Evolutionary conservation across 2,888 invertebrate genomes (phyloP), one percentile per base, ranked within the genome.

Genomic region (Ganaspis brasiliensis): DNA sequence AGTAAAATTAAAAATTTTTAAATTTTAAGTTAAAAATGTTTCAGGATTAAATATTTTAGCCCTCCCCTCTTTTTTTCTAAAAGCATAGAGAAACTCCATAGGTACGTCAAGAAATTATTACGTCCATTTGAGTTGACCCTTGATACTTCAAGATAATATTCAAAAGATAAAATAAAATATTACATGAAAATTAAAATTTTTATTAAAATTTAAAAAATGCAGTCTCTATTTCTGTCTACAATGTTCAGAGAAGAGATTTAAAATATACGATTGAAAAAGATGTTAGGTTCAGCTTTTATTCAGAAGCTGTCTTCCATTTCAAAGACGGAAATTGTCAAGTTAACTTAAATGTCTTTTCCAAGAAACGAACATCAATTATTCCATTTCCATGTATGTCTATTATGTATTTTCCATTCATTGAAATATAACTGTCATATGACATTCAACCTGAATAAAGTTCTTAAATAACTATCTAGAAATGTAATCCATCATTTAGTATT

Each of bases 261-360:
- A 21, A 37, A 12, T 63, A 19, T 40, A 37, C 5, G 35, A 40
- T 21, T 63, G 4, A 40, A 6, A 19, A 40, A 26, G 31, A 61
- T 35, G 19, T 37, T 4, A 37, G 9, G 2, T 21, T 56, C 9
- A n/a, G 40, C 21, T 24, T 37, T 63, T 40, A 63, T 19, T 71
- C 59, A 71, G 67, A 56, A 75, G 16, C 40, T 35, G 31, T 57
- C n/a, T 55, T 24, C 40, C 16, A 71, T 67, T 74, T 40, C 24
- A 2, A 24, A 12, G 26, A 40, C 19, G 14, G 70, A 59, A 74
- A 56, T 74, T 67, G 67, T 57, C 37, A 63, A 24, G 16, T 37
- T 14, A 40, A 14, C 37, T n/a, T 21, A 8, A 24, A 63, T 63
- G 63, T 63, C 63, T 37, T 21, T 21, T 35, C 19, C 12, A 9